A percentile compares a stretch with the other conserved stretches of the same genome.
Evolutionary conservation across 2,797 vertebrate species (phyloP).

Genomic region (Falco rusticolus): DNA sequence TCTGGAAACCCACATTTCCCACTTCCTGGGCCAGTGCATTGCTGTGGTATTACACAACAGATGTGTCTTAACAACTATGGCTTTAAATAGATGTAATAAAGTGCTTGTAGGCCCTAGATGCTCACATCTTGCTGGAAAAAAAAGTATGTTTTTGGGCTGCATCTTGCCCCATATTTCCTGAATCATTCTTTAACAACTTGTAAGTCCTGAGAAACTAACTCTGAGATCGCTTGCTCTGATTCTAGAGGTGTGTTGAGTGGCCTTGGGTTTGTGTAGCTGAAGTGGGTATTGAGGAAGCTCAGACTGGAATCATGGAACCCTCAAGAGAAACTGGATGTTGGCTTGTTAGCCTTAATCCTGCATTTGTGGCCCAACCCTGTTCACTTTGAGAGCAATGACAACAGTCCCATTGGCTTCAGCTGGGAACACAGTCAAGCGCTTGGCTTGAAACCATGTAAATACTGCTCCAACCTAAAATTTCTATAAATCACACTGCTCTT

Average conservation of each 20-base stretch:
- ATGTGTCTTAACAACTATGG: not conserved
- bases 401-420: not conserved
- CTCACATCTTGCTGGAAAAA: not conserved
- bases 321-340: not conserved
- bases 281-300: not conserved
- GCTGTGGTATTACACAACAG: not conserved
- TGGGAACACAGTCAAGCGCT: not conserved
- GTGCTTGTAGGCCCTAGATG: not conserved
- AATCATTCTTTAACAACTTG: not conserved
- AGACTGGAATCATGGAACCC: not conserved
- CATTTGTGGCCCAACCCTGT: not conserved
- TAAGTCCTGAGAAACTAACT: not conserved
- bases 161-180: not conserved
- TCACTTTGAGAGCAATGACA: not conserved
- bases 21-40: not conserved
- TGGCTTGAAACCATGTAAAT: not conserved
- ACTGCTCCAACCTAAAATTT: not conserved
- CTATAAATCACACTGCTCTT: not conserved
- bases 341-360: not conserved
- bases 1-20: not conserved
- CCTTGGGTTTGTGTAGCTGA: not conserved
- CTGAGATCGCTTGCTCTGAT: not conserved
- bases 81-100: not conserved
- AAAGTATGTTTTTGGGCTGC: not conserved
- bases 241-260: not conserved